phyloP scores from a whole-genome alignment of 2,888 invertebrate species.

The Ichneumoninae sp. region DNA sequence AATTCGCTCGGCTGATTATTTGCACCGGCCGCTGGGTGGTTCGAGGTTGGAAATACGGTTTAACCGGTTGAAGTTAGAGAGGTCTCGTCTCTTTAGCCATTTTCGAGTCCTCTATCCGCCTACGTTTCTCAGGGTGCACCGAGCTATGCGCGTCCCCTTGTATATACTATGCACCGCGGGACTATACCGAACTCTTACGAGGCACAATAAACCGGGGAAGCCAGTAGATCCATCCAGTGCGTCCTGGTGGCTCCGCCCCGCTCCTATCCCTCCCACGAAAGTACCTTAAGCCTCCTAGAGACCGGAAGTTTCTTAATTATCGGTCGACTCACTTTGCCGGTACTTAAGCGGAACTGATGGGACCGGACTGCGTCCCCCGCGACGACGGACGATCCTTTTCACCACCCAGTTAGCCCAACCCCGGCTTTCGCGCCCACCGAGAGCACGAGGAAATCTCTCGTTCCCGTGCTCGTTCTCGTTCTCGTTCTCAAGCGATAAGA shows the following conservation, averaged over 20 bases:
- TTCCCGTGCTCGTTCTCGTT: background rate
- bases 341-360: constrained; percentile 46
- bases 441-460: background rate
- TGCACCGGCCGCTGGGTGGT: background rate
- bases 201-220: background rate
- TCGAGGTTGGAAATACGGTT: constrained; percentile 4
- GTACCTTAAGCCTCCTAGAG: constrained; percentile 39
- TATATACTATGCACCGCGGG: constrained; percentile 4
- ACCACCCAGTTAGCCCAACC: constrained; percentile 25
- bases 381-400: constrained; percentile 43
- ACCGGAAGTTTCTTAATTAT: constrained; percentile 71
- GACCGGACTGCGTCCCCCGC: constrained; percentile 8
- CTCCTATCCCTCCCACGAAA: constrained; percentile 26
- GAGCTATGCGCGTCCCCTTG: background rate
- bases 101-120: background rate
- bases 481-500: constrained; percentile 17
- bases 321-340: constrained; percentile 50
- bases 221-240: background rate
- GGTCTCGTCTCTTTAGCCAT: constrained; percentile 7
- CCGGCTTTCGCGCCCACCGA: background rate
- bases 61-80: constrained; percentile 23
- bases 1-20: constrained; percentile 39
- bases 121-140: background rate
- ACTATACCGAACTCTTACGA: constrained; percentile 1
- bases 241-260: background rate